These are phyloP conservation scores for Spinus olivaceus DNA, from an alignment of 2,797 vertebrate species.

Conservation along the genomic window DNA sequence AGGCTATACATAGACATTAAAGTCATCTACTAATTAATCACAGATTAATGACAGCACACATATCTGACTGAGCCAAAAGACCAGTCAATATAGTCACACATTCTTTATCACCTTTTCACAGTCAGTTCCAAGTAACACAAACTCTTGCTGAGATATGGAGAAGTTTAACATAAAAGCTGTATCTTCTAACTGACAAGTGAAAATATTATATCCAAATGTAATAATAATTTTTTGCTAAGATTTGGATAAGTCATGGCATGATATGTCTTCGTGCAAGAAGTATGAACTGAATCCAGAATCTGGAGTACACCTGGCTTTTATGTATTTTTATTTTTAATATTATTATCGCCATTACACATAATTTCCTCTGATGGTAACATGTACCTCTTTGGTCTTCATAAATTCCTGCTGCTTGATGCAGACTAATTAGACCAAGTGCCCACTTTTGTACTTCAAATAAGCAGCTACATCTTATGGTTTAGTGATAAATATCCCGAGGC, in stretches of 20 bases:
- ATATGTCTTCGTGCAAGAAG: not conserved
- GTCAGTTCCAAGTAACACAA: not conserved
- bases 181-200: not conserved
- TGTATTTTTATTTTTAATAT: not conserved
- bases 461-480: not conserved
- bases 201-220: not conserved
- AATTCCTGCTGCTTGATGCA: not conserved
- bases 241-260: not conserved
- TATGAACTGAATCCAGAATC: not conserved
- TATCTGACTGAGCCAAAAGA: not conserved
- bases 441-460: not conserved
- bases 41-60: not conserved
- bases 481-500: not conserved
- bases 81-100: not conserved
- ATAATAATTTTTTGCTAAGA: not conserved
- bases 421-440: not conserved
- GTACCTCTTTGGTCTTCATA: not conserved
- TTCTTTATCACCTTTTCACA: not conserved
- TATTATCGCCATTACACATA: not conserved
- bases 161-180: not conserved
- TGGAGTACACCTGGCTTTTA: not conserved
- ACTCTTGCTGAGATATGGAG: not conserved
- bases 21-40: constrained; percentile 42
- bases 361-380: not conserved
- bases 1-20: constrained; percentile 25